Conservation (phyloP, 1,140 invertebrate species). For the Ganaspis sp. region DNA sequence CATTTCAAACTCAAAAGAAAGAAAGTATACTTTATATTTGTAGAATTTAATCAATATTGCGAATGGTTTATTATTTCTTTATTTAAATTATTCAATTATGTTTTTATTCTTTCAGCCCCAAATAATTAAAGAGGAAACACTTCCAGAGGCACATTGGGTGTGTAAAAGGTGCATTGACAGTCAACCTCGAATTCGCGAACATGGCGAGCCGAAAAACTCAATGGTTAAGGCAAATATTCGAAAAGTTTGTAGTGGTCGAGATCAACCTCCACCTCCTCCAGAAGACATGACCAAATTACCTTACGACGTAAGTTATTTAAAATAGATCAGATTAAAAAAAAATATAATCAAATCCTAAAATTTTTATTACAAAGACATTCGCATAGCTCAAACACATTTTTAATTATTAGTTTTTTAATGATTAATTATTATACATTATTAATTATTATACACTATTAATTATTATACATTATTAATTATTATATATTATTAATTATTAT, state of each 20-base stretch:
- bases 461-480: no score
- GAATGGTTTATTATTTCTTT: no score
- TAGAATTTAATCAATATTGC: neutral
- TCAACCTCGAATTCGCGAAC: constrained; percentile 70
- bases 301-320: constrained; percentile 76
- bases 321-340: constrained; percentile 37
- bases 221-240: constrained; percentile 76
- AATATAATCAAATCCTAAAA: no score
- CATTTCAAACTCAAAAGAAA: no score
- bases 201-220: constrained; percentile 72
- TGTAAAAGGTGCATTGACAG: constrained; percentile 79
- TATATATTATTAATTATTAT: no score
- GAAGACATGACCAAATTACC: constrained; percentile 75
- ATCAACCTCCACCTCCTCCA: constrained; percentile 71
- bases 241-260: constrained; percentile 74
- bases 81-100: no score
- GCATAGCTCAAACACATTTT: no score
- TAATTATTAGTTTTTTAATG: no score
- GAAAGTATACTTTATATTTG: no score
- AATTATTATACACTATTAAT: no score
- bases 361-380: no score
- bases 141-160: constrained; percentile 77
- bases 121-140: constrained; percentile 72
- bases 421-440: no score
- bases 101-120: constrained; percentile 64